Percentiles rank a stretch among this genome's conserved stretches.
Evolutionary conservation across 2,113 vertebrate genomes (phyloP).

Genomic region (Grammomys surdaster): DNA sequence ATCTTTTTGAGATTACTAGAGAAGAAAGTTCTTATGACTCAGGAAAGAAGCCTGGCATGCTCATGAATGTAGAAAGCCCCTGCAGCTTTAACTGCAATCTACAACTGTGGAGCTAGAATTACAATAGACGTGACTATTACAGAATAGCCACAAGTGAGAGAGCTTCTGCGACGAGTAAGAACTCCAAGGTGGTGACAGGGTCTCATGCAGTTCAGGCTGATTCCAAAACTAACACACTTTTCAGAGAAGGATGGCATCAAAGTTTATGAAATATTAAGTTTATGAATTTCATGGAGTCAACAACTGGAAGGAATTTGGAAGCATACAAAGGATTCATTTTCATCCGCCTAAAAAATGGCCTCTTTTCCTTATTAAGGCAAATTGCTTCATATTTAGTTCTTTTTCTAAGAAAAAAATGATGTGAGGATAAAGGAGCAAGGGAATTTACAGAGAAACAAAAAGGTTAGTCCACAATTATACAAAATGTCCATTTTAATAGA

Average conservation of each 20-base stretch:
- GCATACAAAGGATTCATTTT: neutral
- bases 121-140: neutral
- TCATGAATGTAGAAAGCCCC: neutral
- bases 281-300: conserved; percentile 11
- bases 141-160: neutral
- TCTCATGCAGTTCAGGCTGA: neutral
- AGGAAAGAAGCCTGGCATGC: conserved; percentile 1
- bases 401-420: conserved; percentile 11
- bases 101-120: neutral
- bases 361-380: conserved; percentile 44
- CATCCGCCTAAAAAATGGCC: conserved; percentile 28
- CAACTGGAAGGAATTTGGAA: neutral
- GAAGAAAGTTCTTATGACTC: neutral
- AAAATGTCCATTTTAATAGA: conserved; percentile 50
- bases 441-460: neutral
- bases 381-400: conserved; percentile 20
- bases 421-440: neutral
- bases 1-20: neutral
- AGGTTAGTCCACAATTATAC: neutral
- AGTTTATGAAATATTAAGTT: neutral
- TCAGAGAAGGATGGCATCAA: neutral
- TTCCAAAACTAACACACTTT: neutral
- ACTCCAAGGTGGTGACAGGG: neutral
- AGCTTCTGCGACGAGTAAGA: neutral
- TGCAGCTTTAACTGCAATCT: neutral